Base-by-base conservation (phyloP, 2,113 vertebrate species). In the Macquaria australasica region DNA sequence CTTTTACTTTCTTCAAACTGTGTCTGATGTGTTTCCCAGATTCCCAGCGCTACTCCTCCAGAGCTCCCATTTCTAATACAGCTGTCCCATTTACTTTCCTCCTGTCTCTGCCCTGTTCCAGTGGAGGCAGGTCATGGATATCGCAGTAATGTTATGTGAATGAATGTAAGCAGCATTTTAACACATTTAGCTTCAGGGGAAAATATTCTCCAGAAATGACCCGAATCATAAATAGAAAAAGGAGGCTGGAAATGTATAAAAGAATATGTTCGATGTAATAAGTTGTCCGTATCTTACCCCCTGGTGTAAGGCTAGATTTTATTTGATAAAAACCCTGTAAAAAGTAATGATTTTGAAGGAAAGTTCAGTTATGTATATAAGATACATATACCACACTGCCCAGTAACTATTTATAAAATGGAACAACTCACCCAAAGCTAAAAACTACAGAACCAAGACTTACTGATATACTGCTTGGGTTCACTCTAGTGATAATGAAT, bases 141-240 rank as follows among this genome's bases (percentile, higher is more conserved):
- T 88, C 71, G 55, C 74, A 70, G 68, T 81, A 77, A 87, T 91
- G 60, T 74, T 76, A 73, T 81, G 71, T 89, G 83, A 87, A 84
- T 88, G 63, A 79, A 81, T 69, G 37, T 87, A 79, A 83, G 83
- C 69, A 73, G 88, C 79, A 87, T 89, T 83, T 85, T 88, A 85
- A 87, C 70, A 86, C 56, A 37, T 85, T 89, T 75, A 62, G 70
- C 88, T 92, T 55, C 62, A 53, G 82, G 88, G 81, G 14, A 9
- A 80, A 81, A 50, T 64, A 82, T 77, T 91, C 63, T 56, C 10
- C 8, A 37, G 70, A 48, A 81, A 63, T 74, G 79, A 72, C 23
- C 78, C 2, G 25, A 87, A 93, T 88, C 78, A 66, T 87, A 77
- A 87, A 79, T 48, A 69, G 45, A 69, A 86, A 34, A 48, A 83